These are phyloP conservation scores for Macropis europaea DNA, from an alignment of 2,888 invertebrate genomes.

Conservation along the genomic window DNA sequence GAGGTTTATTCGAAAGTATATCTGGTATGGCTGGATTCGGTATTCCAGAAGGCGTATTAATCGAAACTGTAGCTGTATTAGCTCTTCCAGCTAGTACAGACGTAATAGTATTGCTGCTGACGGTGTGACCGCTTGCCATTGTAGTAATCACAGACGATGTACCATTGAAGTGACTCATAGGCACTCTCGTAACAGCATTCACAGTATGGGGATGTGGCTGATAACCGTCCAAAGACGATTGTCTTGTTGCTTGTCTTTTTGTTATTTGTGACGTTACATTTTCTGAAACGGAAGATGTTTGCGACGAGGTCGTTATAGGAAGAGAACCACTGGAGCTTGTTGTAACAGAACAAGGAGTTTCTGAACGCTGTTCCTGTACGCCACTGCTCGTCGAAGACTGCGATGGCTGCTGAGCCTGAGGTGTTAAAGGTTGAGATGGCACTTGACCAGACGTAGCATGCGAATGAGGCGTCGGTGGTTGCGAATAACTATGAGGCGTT, in stretches of 20 bases:
- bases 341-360: slow-evolving; percentile 66
- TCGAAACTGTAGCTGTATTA: slow-evolving; percentile 88
- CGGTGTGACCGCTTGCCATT: slow-evolving; percentile 88
- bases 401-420: slow-evolving; percentile 67
- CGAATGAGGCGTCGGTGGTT: slow-evolving; percentile 76
- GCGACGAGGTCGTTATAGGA: slow-evolving; percentile 68
- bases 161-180: slow-evolving; percentile 67
- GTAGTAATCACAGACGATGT: slow-evolving; percentile 81
- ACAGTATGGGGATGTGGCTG: slow-evolving; percentile 77
- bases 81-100: slow-evolving; percentile 89
- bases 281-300: slow-evolving; percentile 52
- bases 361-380: slow-evolving; percentile 67
- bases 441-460: slow-evolving; percentile 62
- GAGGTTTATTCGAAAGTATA: slow-evolving; percentile 75
- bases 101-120: slow-evolving; percentile 90
- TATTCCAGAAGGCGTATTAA: slow-evolving; percentile 83
- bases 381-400: slow-evolving; percentile 61
- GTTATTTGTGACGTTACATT: slow-evolving; percentile 52
- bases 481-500: slow-evolving; percentile 76
- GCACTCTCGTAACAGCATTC: slow-evolving; percentile 64
- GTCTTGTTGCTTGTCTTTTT: slow-evolving; percentile 76
- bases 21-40: slow-evolving; percentile 78
- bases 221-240: slow-evolving; percentile 71
- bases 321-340: slow-evolving; percentile 66
- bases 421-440: slow-evolving; percentile 60